Evolutionary conservation across 2,797 vertebrate genomes (phyloP), one percentile per base, ranked within the genome.

Genomic region (Lerista edwardsae): DNA sequence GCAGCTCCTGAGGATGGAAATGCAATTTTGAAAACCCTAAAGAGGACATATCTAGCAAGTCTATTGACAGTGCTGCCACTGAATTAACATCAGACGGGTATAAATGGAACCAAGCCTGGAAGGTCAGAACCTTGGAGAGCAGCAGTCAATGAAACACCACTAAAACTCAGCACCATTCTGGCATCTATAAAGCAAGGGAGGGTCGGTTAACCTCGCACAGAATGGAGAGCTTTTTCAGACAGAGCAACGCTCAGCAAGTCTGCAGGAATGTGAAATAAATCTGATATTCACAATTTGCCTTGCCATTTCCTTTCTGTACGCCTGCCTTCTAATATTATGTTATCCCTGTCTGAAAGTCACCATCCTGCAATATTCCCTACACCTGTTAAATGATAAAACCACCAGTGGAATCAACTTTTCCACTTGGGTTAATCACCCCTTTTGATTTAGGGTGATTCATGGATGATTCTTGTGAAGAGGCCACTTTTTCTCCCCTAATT

Each of bases 1-100:
- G 84, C 86, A 92, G 91, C 84, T 91, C 88, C 89, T 90, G 86
- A 90, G 92, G 87, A 92, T 91, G 90, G 94, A 92, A 85, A 88
- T 94, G 93, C 92, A 95, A 88, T 91, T 95, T 91, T 88, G 93
- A 51, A 93, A 95, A 90, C 85, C 93, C 89, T 92, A 94, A 93
- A 94, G 75, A 95, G 90, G 23, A 84, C 75, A 91, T 89, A 87
- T 34, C 85, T 61, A 85, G 75, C 51, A 81, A 91, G 79, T 34
- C 31, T 80, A 88, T 34, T 88, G 78, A 83, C 27, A 78, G 0
- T 55, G 71, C 57, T 57, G 77, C n/a, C 5, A 81, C 27, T 75
- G 57, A 31, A 67, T 8, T 61, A 73, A 84, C 47, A 86, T 27
- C 21, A 41, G 75, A 76, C 10, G 39, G 64, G 27, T 31, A 83